Percentiles rank a stretch among this genome's conserved stretches.
Conservation (phyloP, 1,140 invertebrate genomes). For the Orussus abietinus region DNA sequence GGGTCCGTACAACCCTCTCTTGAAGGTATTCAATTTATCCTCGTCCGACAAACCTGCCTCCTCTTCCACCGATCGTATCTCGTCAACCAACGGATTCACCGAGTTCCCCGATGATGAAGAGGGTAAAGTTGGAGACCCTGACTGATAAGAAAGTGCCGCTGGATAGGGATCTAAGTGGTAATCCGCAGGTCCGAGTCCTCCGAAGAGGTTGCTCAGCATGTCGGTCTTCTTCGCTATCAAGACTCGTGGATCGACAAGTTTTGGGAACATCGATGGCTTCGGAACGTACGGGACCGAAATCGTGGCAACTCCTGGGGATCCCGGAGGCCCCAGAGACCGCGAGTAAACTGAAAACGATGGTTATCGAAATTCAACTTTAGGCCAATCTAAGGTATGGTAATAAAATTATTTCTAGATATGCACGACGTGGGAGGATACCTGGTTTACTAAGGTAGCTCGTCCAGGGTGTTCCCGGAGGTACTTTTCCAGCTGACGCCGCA, state of each 20-base stretch:
- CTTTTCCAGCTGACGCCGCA: conserved; percentile 17
- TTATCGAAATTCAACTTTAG: neutral
- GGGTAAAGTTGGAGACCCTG: no score
- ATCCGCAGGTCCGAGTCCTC: conserved; percentile 23
- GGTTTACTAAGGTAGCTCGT: conserved; percentile 19
- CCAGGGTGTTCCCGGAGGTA: conserved; percentile 18
- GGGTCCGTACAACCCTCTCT: conserved; percentile 26
- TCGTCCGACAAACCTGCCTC: no score
- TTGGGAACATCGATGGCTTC: conserved; percentile 37
- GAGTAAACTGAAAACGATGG: conserved; percentile 23
- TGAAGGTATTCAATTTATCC: no score
- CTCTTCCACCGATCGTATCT: no score
- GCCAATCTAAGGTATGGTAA: no score
- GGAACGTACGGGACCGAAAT: conserved; percentile 36
- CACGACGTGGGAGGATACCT: no score
- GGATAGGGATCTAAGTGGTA: neutral
- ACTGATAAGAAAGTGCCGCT: no score
- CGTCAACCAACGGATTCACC: no score
- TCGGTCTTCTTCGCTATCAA: conserved; percentile 42
- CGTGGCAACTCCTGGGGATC: conserved; percentile 22
- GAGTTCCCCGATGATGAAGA: no score
- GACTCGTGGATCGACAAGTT: conserved; percentile 39
- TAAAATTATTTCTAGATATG: conserved; percentile 14
- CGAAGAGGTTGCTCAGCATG: conserved; percentile 35
- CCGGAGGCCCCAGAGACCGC: conserved; percentile 31